Evolutionary conservation across 2,888 invertebrate species (phyloP).

Genomic region (Erebia aethiops): DNA sequence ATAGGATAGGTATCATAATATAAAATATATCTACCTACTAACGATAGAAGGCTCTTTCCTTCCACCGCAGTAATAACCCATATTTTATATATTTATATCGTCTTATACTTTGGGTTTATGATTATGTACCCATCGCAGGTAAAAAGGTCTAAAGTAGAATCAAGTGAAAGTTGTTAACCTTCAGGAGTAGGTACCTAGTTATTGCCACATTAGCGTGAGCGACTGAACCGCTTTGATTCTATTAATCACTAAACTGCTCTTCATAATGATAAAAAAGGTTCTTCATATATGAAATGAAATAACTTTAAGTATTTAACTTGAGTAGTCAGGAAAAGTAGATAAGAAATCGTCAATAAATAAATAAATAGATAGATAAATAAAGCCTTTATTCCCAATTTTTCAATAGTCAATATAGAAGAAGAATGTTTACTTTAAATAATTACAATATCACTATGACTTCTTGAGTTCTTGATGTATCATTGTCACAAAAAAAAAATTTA

Average conservation of each 20-base stretch:
- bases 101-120: not conserved
- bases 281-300: not conserved
- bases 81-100: conserved; percentile 2
- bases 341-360: too few relatives aligned
- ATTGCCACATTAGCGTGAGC: conserved; percentile 69
- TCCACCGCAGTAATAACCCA: not conserved
- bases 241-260: conserved; percentile 61
- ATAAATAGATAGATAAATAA: too few relatives aligned
- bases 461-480: too few relatives aligned
- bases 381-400: too few relatives aligned
- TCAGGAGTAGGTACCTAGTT: conserved; percentile 58
- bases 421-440: too few relatives aligned
- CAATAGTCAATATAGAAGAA: too few relatives aligned
- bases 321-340: too few relatives aligned
- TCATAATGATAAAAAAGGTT: conserved; percentile 39
- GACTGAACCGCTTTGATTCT: conserved; percentile 57
- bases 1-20: too few relatives aligned
- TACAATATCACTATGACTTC: too few relatives aligned
- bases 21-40: not conserved
- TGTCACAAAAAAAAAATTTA: too few relatives aligned
- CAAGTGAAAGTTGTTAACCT: conserved; percentile 43
- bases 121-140: not conserved
- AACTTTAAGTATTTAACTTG: not conserved
- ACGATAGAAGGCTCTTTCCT: not conserved
- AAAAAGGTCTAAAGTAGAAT: conserved; percentile 9